A percentile compares a stretch with the other conserved stretches of the same genome.
Evolutionary conservation across 2,888 invertebrate species (phyloP).

Genomic region (Tinea pellionella): DNA sequence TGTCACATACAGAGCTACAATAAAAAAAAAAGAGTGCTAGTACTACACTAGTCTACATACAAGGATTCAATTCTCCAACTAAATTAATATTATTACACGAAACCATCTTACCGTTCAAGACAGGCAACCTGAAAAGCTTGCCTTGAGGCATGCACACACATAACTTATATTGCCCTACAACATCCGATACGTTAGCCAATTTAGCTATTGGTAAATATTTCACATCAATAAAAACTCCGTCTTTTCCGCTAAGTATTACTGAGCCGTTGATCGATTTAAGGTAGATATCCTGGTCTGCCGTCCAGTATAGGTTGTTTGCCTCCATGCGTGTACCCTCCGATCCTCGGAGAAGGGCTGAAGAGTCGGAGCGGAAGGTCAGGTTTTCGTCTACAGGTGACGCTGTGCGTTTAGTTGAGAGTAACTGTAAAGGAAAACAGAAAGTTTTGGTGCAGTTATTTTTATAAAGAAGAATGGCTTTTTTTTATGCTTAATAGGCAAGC

Average conservation of each 20-base stretch:
- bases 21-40: no score
- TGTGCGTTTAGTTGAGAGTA: slow-evolving; percentile 77
- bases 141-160: slow-evolving; percentile 93
- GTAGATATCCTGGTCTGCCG: slow-evolving; percentile 82
- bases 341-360: slow-evolving; percentile 76
- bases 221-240: slow-evolving; percentile 78
- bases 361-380: slow-evolving; percentile 75
- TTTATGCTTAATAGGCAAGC: no score
- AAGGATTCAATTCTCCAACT: slow-evolving; percentile 73
- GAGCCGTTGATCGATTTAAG: slow-evolving; percentile 82
- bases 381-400: slow-evolving; percentile 78
- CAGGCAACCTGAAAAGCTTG: slow-evolving; percentile 81
- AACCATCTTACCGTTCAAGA: slow-evolving; percentile 69
- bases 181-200: slow-evolving; percentile 39
- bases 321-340: slow-evolving; percentile 84
- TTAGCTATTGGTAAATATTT: slow-evolving; percentile 76
- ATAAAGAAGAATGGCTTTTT: no score
- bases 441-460: no score
- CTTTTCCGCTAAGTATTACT: slow-evolving; percentile 75
- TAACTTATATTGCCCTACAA: slow-evolving; percentile 79
- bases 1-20: no score
- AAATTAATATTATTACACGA: slow-evolving; percentile 74
- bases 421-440: slow-evolving; percentile 30
- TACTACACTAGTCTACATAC: slow-evolving; percentile 51
- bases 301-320: slow-evolving; percentile 77